Conservation (phyloP, 2,797 vertebrate species). For the Platalea minor region DNA sequence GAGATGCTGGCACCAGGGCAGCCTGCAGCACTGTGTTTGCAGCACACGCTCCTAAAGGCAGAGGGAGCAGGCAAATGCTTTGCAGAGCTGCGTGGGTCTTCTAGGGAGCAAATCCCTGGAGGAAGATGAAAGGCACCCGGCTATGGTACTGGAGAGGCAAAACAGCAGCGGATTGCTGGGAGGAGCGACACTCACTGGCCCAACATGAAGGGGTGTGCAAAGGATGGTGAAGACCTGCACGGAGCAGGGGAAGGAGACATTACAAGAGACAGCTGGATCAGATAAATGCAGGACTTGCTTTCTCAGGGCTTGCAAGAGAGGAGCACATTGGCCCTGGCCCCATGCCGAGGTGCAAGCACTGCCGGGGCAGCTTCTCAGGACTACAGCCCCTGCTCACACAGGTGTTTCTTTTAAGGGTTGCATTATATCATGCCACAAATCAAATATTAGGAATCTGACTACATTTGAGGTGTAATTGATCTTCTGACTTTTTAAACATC, state of each 20-base stretch:
- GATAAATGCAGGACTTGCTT: accelerated
- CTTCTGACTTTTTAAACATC: conserved; percentile 2
- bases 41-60: accelerated
- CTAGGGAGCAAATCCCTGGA: not conserved
- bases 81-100: accelerated
- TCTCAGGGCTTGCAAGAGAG: accelerated
- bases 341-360: accelerated
- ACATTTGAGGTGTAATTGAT: not conserved
- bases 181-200: accelerated
- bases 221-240: not conserved
- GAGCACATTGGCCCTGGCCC: accelerated
- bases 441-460: not conserved
- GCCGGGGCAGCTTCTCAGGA: accelerated
- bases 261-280: accelerated
- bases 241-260: accelerated
- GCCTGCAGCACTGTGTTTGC: accelerated
- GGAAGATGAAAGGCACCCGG: accelerated
- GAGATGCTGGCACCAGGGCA: accelerated
- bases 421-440: not conserved
- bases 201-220: accelerated
- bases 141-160: accelerated
- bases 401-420: not conserved
- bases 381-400: accelerated
- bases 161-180: accelerated
- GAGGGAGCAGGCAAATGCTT: accelerated